Evolutionary conservation across 2,888 invertebrate genomes (phyloP), one percentile per base, ranked within the genome.

Genomic region (Athalia circularis): DNA sequence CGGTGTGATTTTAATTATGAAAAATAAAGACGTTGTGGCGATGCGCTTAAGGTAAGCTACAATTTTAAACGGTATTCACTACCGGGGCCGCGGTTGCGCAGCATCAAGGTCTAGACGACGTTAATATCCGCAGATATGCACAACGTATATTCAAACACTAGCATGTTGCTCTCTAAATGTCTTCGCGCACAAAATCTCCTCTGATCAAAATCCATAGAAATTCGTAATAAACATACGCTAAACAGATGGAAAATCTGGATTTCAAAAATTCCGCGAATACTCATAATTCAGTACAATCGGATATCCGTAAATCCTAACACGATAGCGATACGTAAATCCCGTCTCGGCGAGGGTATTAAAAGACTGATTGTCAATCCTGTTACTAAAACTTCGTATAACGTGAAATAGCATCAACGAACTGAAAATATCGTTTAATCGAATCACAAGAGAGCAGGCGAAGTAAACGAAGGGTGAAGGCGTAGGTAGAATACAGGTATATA

Each of bases 1-100:
- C 15, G 70, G 59, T 52, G 82, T 82, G 84, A 86, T 85, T 88
- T 87, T 88, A 86, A 88, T 87, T 88, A 85, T 83, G 82, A 78
- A 80, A 86, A 84, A 85, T 82, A 82, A 84, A 84, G 83, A 82
- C 59, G 29, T 29, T 29, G 29, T 29, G 57, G 13, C 72, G 59
- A 59, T 8, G 61, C 29, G 29, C 11, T 57, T n/a, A 54, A 43
- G 52, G 54, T 11, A 50, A 4, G 50, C 15, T 67, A 15, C 52
- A 29, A 68, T 54, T 68, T 11, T 68, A 5, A 29, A 52, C 67
- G 29, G 52, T 29, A 52, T 29, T 68, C 11, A 6, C 68, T 29
- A 29, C 29, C 29, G 2, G 29, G 29, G 29, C 29, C 29, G 29
- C 29, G 29, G 29, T 29, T 29, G 29, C 29, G 1, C 29, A 52